phyloP scores from a whole-genome alignment of 2,888 invertebrate species.

The Lithodes maja region DNA sequence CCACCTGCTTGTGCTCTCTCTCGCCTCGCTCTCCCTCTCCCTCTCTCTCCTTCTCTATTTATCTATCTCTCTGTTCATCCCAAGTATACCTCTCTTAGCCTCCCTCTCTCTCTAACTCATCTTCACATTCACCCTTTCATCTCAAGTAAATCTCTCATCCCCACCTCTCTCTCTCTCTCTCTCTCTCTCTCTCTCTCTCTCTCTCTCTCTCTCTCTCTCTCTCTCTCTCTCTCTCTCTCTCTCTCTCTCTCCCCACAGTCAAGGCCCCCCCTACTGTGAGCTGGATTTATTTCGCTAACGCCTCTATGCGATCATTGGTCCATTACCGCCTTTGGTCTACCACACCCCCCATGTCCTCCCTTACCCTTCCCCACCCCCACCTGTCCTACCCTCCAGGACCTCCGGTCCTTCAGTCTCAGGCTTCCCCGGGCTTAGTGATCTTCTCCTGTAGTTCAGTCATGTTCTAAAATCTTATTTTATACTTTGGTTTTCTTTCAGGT shows the following conservation, averaged over 20 bases:
- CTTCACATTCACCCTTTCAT: not conserved
- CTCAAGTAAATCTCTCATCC: not conserved
- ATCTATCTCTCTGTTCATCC: not conserved
- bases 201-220: not conserved
- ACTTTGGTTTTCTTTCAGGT: no score
- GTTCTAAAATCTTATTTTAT: no score
- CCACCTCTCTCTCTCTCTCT: not conserved
- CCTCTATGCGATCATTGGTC: conserved; percentile 61
- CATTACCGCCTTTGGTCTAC: conserved; percentile 53
- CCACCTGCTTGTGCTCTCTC: not conserved
- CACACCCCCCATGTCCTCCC: not conserved
- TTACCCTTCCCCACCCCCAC: not conserved
- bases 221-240: not conserved
- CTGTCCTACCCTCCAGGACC: not conserved
- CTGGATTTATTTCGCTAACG: conserved; percentile 65
- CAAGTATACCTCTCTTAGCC: not conserved
- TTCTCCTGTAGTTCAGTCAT: no score
- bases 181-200: not conserved
- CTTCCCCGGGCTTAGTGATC: no score
- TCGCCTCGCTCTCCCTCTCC: not conserved
- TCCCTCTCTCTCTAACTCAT: not conserved
- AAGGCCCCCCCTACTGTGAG: conserved; percentile 49
- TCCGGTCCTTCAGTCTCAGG: no score
- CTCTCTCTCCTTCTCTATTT: not conserved
- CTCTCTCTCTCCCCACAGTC: conserved; percentile 10